Percentiles rank a stretch among this genome's conserved stretches.
Evolutionary conservation across 2,888 invertebrate genomes (phyloP).

Genomic region (Trissonchulus sp.): DNA sequence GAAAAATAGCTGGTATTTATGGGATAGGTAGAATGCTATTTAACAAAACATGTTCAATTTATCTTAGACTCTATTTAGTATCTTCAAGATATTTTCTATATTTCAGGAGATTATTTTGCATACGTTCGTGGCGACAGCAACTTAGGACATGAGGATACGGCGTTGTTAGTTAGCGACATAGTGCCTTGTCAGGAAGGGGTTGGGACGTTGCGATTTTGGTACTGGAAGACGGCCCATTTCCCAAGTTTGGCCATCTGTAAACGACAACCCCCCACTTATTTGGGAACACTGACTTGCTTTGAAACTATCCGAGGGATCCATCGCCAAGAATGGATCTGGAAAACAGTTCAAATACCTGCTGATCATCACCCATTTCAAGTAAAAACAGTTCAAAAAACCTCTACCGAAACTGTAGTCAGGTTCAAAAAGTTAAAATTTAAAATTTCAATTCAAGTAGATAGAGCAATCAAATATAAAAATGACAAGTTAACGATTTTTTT

Average conservation of each 20-base stretch:
- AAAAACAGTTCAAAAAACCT: no score
- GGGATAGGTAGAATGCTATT: no score
- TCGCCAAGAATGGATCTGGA: conserved; percentile 45
- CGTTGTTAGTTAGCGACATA: conserved; percentile 42
- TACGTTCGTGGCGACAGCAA: conserved; percentile 16
- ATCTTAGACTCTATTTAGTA: no score
- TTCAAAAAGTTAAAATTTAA: no score
- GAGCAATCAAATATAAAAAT: no score
- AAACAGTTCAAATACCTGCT: conserved; percentile 42
- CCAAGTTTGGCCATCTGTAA: conserved; percentile 44
- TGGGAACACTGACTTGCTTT: conserved; percentile 39
- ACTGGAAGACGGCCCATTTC: conserved; percentile 44
- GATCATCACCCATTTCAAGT: conserved; percentile 13
- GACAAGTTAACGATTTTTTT: no score
- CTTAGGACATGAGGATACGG: conserved; percentile 37
- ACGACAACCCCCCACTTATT: conserved; percentile 40
- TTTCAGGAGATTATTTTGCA: conserved; percentile 15
- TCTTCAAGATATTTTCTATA: no score
- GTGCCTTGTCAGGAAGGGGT: conserved; percentile 44
- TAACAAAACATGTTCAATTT: background rate
- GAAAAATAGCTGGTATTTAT: no score
- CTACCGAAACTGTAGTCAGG: no score
- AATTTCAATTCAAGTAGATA: no score
- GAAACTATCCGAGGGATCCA: conserved; percentile 42
- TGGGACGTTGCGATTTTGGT: conserved; percentile 45